Evolutionary conservation across 2,113 vertebrate species (phyloP).

Genomic region (Acrocephalus kingi): DNA sequence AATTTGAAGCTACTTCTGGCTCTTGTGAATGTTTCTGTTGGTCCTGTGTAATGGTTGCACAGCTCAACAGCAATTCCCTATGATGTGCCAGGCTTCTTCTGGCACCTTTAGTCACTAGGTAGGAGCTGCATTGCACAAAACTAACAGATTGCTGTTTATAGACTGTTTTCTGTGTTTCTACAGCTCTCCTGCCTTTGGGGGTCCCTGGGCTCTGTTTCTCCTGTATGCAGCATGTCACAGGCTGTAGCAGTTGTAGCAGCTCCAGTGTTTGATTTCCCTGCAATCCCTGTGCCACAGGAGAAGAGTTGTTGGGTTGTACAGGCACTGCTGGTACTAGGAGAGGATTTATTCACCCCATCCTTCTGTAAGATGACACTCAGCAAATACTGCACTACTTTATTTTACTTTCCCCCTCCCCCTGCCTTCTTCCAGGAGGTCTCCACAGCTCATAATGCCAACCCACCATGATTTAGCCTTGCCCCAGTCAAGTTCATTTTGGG

Average conservation of each 20-base stretch:
- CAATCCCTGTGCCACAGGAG: background rate
- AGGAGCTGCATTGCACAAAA: background rate
- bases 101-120: background rate
- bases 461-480: background rate
- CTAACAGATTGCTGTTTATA: background rate
- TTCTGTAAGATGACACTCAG: background rate
- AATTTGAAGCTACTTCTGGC: background rate
- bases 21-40: background rate
- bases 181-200: background rate
- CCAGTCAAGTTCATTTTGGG: background rate
- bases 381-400: background rate
- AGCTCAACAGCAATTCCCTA: background rate
- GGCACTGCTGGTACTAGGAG: background rate
- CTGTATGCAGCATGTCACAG: background rate
- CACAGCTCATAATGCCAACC: background rate
- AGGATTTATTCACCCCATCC: background rate
- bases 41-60: background rate
- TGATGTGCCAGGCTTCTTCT: background rate
- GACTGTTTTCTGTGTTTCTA: background rate
- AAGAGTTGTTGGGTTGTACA: background rate
- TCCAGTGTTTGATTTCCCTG: background rate
- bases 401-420: rapidly evolving
- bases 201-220: background rate
- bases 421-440: background rate
- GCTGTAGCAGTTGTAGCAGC: background rate